Percentiles rank a stretch among this genome's conserved stretches.
Conservation (phyloP, 2,797 vertebrate genomes). For the Anguilla obscura region DNA sequence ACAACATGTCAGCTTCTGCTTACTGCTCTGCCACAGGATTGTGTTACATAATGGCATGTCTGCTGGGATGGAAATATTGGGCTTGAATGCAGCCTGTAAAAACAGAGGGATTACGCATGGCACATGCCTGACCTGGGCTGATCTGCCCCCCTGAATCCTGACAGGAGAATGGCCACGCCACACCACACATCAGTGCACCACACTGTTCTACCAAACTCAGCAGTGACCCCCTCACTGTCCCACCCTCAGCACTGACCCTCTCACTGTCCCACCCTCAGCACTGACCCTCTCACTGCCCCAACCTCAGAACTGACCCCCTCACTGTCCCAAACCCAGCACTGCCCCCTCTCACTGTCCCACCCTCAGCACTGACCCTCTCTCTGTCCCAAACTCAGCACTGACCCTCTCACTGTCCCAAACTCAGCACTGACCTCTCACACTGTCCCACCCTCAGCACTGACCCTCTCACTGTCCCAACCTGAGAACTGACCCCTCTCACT, state of each 20-base stretch:
- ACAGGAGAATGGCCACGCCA: neutral
- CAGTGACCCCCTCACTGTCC: neutral
- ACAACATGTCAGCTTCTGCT: neutral
- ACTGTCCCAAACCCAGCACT: no score
- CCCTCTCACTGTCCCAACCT: neutral
- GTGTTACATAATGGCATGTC: constrained; percentile 20
- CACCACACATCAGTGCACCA: neutral
- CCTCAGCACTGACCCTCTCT: no score
- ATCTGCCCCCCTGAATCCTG: constrained; percentile 12
- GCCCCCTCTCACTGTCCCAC: no score
- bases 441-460: no score
- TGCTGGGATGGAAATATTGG: constrained; percentile 1
- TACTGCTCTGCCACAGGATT: constrained; percentile 12
- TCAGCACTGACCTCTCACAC: no score
- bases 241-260: neutral
- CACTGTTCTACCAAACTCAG: neutral
- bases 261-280: no score
- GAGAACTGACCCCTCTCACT: neutral
- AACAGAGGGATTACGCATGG: constrained; percentile 26
- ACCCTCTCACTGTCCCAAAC: no score
- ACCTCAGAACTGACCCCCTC: no score
- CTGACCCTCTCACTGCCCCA: no score
- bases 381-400: no score
- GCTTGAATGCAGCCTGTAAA: constrained; percentile 16
- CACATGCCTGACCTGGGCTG: neutral